A percentile compares a stretch with the other conserved stretches of the same genome.
Conservation (phyloP, 2,113 vertebrate genomes). For the Scartelaos histophorus region DNA sequence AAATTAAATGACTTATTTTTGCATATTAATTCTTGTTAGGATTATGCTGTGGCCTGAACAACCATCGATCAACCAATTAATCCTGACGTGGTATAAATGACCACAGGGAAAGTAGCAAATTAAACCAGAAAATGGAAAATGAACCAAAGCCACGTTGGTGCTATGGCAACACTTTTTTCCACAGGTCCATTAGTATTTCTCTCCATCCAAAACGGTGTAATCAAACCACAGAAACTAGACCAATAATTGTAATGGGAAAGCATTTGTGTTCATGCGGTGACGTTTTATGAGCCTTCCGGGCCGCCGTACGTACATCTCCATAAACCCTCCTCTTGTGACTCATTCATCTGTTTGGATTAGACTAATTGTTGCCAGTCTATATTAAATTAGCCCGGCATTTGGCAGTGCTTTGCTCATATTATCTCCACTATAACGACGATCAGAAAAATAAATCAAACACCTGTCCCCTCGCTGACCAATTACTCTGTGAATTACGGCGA, state of each 20-base stretch:
- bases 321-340: neutral
- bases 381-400: constrained; percentile 23
- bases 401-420: constrained; percentile 15
- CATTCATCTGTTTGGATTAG: constrained; percentile 7
- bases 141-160: neutral
- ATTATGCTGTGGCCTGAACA: too few species aligned
- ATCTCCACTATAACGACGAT: neutral
- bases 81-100: too few species aligned
- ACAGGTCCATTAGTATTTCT: neutral
- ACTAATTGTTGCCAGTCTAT: constrained; percentile 6
- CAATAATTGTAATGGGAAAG: neutral
- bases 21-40: too few species aligned
- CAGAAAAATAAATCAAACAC: constrained; percentile 26
- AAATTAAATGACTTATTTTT: too few species aligned
- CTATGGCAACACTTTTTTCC: neutral
- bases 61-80: neutral
- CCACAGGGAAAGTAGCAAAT: neutral
- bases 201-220: neutral
- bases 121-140: neutral
- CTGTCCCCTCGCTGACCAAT: constrained; percentile 16
- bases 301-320: neutral
- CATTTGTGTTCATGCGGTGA: neutral
- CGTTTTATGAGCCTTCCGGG: neutral
- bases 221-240: neutral
- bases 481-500: constrained; percentile 15